Evolutionary conservation across 2,113 vertebrate species (phyloP).

Genomic region (Sakesphorus luctuosus): DNA sequence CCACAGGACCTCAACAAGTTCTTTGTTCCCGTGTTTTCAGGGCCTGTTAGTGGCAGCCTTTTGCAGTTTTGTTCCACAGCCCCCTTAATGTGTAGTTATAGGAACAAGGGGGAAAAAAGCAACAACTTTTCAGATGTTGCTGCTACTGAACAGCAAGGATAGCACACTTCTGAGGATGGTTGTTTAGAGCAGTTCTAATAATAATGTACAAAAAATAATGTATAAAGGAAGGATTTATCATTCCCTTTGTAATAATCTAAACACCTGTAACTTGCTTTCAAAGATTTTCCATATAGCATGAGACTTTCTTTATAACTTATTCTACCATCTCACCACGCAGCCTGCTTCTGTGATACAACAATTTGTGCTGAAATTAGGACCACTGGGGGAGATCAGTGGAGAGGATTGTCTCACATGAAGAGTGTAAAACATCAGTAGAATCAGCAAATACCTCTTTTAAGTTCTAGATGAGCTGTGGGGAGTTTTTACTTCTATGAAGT

Average conservation of each 20-base stretch:
- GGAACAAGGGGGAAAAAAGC: not conserved
- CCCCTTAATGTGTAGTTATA: not conserved
- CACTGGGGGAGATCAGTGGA: constrained; percentile 36
- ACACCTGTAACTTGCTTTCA: constrained; percentile 1
- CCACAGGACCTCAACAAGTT: not conserved
- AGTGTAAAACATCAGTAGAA: constrained; percentile 29
- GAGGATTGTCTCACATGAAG: constrained; percentile 13
- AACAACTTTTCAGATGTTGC: not conserved
- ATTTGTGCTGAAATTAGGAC: constrained; percentile 39
- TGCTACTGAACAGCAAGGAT: not conserved
- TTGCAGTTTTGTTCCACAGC: not conserved
- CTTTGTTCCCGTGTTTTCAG: not conserved
- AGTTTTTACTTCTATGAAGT: constrained; percentile 1
- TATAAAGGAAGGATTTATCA: not conserved
- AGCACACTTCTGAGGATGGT: not conserved
- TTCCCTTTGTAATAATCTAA: not conserved
- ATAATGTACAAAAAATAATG: not conserved
- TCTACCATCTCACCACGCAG: not conserved
- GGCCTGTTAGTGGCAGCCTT: not conserved
- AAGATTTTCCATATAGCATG: not conserved
- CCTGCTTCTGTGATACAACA: not conserved
- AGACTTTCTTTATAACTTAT: not conserved
- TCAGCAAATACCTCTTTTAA: constrained; percentile 27
- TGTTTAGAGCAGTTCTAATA: not conserved
- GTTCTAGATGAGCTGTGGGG: constrained; percentile 12